Percentiles rank a stretch among this genome's conserved stretches.
phyloP scores from a whole-genome alignment of 2,113 vertebrate genomes.

The Triplophysa rosa region DNA sequence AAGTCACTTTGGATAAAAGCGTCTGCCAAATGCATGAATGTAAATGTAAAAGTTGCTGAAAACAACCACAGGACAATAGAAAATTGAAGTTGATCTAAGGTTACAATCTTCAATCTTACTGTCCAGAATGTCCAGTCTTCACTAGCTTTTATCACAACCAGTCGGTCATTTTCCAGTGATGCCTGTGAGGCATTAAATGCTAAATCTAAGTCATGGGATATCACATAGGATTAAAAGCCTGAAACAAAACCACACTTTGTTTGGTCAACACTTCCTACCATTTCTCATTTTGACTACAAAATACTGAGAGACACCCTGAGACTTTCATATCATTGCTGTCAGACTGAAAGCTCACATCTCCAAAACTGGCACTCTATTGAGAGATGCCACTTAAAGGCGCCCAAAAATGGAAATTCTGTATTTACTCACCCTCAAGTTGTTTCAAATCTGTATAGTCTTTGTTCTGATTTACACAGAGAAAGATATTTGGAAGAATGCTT shows the following conservation, averaged over 20 bases:
- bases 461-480: too few species aligned
- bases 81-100: neutral
- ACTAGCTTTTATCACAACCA: slow-evolving; percentile 40
- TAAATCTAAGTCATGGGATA: slow-evolving; percentile 75
- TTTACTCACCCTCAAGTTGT: too few species aligned
- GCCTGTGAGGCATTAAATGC: slow-evolving; percentile 51
- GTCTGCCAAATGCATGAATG: too few species aligned
- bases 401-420: too few species aligned
- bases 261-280: slow-evolving; percentile 28
- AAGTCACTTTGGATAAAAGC: too few species aligned
- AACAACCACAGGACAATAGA: neutral
- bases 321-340: too few species aligned
- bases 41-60: too few species aligned
- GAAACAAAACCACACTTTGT: slow-evolving; percentile 70
- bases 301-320: neutral
- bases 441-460: too few species aligned
- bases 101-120: neutral
- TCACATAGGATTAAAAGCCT: slow-evolving; percentile 64
- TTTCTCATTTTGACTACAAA: slow-evolving; percentile 39
- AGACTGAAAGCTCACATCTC: too few species aligned
- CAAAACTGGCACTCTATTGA: too few species aligned
- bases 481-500: too few species aligned
- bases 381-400: too few species aligned
- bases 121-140: slow-evolving; percentile 7
- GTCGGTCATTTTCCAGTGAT: slow-evolving; percentile 26